These are phyloP conservation scores for Etheostoma cragini DNA, from an alignment of 2,113 vertebrate species.

Conservation along the genomic window DNA sequence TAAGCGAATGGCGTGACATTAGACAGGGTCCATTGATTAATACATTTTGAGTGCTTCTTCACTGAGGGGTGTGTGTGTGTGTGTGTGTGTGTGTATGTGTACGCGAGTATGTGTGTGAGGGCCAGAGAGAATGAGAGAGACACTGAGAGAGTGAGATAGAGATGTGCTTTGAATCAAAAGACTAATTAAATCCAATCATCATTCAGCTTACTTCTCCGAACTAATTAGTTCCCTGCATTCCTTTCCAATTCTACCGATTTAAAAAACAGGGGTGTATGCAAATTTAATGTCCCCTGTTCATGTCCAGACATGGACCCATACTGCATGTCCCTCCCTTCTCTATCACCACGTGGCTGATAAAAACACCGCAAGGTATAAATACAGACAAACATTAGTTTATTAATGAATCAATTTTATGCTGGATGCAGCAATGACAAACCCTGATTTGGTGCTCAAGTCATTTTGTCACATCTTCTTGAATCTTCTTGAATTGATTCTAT, in stretches of 20 bases:
- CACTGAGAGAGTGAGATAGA: neutral
- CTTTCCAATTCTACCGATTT: neutral
- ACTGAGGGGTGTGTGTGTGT: conserved; percentile 22
- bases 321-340: neutral
- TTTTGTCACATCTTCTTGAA: neutral
- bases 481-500: neutral
- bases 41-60: neutral
- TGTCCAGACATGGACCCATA: neutral
- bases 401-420: neutral
- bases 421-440: neutral
- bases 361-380: neutral
- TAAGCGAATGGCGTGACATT: neutral
- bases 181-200: conserved; percentile 74
- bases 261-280: neutral
- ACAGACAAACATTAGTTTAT: neutral
- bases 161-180: conserved; percentile 53
- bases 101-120: neutral
- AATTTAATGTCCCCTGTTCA: neutral
- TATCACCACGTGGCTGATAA: neutral
- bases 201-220: conserved; percentile 70
- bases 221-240: conserved; percentile 66
- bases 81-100: conserved; percentile 24
- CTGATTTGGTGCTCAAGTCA: neutral
- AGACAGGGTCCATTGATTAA: neutral
- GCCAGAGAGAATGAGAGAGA: neutral